These are phyloP conservation scores for Syndactyla subalaris DNA, from an alignment of 2,797 vertebrate genomes.

Conservation along the genomic window DNA sequence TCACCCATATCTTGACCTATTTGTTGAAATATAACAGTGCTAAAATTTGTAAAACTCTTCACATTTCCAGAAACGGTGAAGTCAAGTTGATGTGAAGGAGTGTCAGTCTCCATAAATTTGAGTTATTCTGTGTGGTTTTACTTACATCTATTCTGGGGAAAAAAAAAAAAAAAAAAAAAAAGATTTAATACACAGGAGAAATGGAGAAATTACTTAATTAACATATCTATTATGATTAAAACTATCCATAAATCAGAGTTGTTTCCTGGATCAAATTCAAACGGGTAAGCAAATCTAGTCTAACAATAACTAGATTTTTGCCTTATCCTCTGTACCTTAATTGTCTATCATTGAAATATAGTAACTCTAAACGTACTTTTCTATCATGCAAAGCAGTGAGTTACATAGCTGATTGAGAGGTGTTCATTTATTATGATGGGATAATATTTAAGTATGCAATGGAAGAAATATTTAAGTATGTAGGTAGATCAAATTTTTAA, in stretches of 20 bases:
- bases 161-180: neutral
- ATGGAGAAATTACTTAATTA: neutral
- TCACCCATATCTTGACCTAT: neutral
- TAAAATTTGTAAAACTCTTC: neutral
- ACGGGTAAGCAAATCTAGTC: neutral
- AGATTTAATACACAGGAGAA: neutral
- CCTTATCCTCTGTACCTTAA: neutral
- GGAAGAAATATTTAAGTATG: neutral
- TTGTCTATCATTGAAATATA: neutral
- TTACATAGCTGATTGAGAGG: neutral
- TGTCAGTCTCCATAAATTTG: neutral
- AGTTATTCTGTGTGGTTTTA: neutral
- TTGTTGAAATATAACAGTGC: neutral
- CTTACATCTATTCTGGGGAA: neutral
- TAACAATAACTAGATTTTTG: neutral
- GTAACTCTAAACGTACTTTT: neutral
- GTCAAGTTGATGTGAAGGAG: neutral
- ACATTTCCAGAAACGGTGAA: neutral
- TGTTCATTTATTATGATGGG: neutral
- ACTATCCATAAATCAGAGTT: neutral
- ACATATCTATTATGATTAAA: neutral
- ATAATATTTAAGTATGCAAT: neutral
- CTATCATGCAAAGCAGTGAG: neutral
- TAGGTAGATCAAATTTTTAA: neutral
- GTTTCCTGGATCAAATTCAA: neutral